Evolutionary conservation across 1,140 invertebrate species (phyloP), one percentile per base, ranked within the genome.

Genomic region (Cotesia chilonis): DNA sequence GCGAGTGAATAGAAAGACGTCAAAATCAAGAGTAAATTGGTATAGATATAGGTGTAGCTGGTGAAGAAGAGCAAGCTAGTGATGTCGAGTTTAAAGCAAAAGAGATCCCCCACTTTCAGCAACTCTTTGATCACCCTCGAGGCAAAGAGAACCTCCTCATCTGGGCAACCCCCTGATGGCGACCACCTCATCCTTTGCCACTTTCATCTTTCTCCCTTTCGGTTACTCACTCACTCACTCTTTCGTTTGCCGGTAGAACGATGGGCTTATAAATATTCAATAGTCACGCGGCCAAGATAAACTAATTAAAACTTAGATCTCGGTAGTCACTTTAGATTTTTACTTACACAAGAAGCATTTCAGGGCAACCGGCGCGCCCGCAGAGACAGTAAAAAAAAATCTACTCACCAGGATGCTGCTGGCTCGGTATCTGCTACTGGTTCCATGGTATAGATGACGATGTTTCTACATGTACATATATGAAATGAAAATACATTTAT

Each of bases 301-400:
- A 87, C 86, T 87, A 87, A 87, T 87, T 87, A 87, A 87, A 87
- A 87, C 86, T 87, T 87, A 86, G 86, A 87, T 86, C 84, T 87
- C 83, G 85, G 85, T 87, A 87, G 85, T 86, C 84, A 87, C 85
- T 87, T 87, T 87, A 86, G 84, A 87, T 87, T 87, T 87, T 87
- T 87, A 87, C 86, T 87, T 87, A 87, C 86, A 87, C 85, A 87
- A 85, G 84, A 87, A 87, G 85, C 85, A 87, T 87, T 86, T 87
- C 86, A 87, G 80, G 82, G 77, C 77, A 80, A 81, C 79, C 74
- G 79, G 74, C 79, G 77, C 75, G 74, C 74, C 76, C 66, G 74
- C 76, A 75, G 76, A 80, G 75, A 75, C 14, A 41, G 60, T 55
- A 64, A 54, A 72, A 80, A 81, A 79, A 79, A 80, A 68, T 72